These are phyloP conservation scores for Campylomormyrus numenius DNA, from an alignment of 2,113 vertebrate species.

Conservation along the genomic window DNA sequence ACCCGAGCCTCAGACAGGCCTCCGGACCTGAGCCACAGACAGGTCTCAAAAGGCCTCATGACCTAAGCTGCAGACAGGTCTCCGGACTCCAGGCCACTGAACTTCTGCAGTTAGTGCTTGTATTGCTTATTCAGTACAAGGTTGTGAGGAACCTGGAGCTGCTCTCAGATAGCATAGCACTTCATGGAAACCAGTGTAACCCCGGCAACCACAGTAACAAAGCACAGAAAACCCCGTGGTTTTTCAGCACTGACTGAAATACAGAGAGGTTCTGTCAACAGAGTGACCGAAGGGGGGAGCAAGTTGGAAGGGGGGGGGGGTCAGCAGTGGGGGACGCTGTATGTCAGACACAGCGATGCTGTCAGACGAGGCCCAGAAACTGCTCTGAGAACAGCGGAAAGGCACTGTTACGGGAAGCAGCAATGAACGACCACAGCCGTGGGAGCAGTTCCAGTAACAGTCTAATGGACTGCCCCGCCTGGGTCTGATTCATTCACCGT, in stretches of 20 bases:
- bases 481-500: conserved; percentile 7
- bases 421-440: conserved; percentile 56
- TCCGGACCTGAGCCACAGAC: background rate
- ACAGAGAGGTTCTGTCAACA: background rate
- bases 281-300: background rate
- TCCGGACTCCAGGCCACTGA: background rate
- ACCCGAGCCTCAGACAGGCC: background rate
- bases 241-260: background rate
- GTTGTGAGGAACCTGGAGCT: background rate
- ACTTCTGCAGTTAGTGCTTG: background rate
- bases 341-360: background rate
- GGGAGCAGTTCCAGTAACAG: conserved; percentile 57
- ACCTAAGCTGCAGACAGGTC: background rate
- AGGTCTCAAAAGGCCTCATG: background rate
- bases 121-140: background rate
- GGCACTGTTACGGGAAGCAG: conserved; percentile 48
- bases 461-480: conserved; percentile 52
- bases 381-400: background rate
- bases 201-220: background rate
- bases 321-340: background rate
- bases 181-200: background rate
- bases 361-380: background rate
- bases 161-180: background rate
- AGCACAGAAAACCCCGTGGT: background rate
- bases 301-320: background rate